A percentile compares a stretch with the other conserved stretches of the same genome.
These are phyloP conservation scores for Scaptomyza flava DNA, from an alignment of 2,888 invertebrate species.

Conservation along the genomic window DNA sequence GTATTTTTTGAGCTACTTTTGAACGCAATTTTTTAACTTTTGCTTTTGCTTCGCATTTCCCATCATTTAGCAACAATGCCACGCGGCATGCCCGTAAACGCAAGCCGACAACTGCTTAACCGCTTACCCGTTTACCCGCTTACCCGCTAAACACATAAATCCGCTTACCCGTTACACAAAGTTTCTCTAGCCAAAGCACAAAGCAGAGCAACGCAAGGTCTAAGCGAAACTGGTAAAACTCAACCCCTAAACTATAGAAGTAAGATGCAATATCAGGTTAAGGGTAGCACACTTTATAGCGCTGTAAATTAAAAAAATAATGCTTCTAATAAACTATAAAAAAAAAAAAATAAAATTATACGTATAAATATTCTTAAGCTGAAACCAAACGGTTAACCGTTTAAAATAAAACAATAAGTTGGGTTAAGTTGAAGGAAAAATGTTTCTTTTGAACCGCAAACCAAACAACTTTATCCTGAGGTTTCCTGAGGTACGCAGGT, in stretches of 20 bases:
- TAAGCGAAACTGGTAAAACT: slow-evolving; percentile 56
- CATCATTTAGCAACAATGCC: slow-evolving; percentile 75
- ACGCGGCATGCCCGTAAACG: slow-evolving; percentile 68
- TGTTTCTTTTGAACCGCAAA: not conserved
- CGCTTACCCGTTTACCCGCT: slow-evolving; percentile 64
- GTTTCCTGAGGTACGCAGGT: not conserved
- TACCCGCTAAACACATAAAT: slow-evolving; percentile 21
- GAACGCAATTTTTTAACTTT: slow-evolving; percentile 43
- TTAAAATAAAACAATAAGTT: not conserved
- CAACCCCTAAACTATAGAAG: slow-evolving; percentile 36
- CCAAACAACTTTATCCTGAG: too few species aligned
- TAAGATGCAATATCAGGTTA: slow-evolving; percentile 50
- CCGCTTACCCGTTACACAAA: slow-evolving; percentile 49
- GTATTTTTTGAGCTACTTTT: not conserved
- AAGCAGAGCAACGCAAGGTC: slow-evolving; percentile 29
- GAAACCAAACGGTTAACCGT: slow-evolving; percentile 38
- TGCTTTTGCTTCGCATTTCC: slow-evolving; percentile 67
- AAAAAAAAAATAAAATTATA: slow-evolving; percentile 17
- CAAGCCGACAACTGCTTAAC: slow-evolving; percentile 64
- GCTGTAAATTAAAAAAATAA: slow-evolving; percentile 57
- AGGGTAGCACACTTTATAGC: slow-evolving; percentile 54
- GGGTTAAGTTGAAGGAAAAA: too few species aligned
- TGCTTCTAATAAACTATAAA: slow-evolving; percentile 61
- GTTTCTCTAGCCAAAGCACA: slow-evolving; percentile 34
- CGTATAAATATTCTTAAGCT: slow-evolving; percentile 12